Conservation (phyloP, 1,140 invertebrate species). For the Magallana gigas region DNA sequence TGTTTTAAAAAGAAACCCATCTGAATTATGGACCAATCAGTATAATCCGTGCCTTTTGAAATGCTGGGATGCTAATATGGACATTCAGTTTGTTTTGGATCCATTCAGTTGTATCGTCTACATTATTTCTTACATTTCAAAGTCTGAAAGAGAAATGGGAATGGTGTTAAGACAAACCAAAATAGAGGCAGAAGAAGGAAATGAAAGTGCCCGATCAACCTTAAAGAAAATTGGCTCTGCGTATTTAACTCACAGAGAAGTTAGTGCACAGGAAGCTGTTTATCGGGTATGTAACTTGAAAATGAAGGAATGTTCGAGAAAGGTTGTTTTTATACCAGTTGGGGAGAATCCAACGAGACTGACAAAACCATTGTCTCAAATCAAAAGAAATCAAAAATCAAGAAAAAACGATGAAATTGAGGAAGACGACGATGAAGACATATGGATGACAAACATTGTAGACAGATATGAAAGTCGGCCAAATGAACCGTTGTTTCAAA, state of each 20-base stretch:
- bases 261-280: conserved; percentile 54
- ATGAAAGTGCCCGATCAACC: conserved; percentile 45
- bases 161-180: conserved; percentile 39
- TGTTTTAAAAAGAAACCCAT: background rate
- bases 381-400: background rate
- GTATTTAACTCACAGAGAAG: conserved; percentile 54
- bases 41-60: conserved; percentile 42
- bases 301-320: no score
- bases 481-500: background rate
- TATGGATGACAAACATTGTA: conserved; percentile 3
- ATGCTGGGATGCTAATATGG: conserved; percentile 44
- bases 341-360: no score
- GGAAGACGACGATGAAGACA: background rate
- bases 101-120: conserved; percentile 36
- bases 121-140: conserved; percentile 43
- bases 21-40: conserved; percentile 32
- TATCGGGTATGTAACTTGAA: background rate
- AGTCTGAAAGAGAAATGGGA: conserved; percentile 53
- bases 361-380: background rate
- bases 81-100: conserved; percentile 42
- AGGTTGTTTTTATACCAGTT: no score
- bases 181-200: conserved; percentile 50
- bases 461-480: conserved; percentile 1
- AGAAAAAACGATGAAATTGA: background rate
- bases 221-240: conserved; percentile 44